Evolutionary conservation across 2,113 vertebrate species (phyloP).

Genomic region (Rhinoptilus africanus): DNA sequence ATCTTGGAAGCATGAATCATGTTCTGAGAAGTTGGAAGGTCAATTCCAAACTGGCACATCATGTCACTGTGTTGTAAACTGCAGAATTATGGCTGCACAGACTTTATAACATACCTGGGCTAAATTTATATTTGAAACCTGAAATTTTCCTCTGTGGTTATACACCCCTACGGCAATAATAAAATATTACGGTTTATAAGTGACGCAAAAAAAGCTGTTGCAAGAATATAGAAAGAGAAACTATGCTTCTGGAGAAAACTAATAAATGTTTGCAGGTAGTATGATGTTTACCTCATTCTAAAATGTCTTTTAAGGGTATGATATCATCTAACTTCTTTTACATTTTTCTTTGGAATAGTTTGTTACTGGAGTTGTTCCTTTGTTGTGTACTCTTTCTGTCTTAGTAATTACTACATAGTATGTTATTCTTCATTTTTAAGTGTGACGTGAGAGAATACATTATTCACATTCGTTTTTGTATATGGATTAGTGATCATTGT

Average conservation of each 20-base stretch:
- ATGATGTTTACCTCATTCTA: background rate
- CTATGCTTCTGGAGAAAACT: background rate
- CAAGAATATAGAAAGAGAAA: background rate
- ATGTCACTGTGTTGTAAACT: background rate
- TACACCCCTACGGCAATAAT: background rate
- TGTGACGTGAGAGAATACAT: background rate
- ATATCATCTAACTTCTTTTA: background rate
- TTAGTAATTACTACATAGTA: background rate
- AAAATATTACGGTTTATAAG: background rate
- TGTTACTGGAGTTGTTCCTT: background rate
- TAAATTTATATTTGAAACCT: background rate
- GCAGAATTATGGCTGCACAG: background rate
- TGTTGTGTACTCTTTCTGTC: background rate
- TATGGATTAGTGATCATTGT: background rate
- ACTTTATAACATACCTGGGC: background rate
- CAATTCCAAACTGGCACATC: background rate
- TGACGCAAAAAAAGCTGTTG: background rate
- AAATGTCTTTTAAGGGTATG: background rate
- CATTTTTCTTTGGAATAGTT: background rate
- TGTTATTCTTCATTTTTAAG: background rate
- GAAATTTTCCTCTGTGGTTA: background rate
- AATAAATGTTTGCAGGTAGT: background rate
- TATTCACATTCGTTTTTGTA: background rate
- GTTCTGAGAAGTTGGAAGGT: background rate
- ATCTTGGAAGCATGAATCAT: background rate